Evolutionary conservation across 2,888 invertebrate species (phyloP), one percentile per base, ranked within the genome.

Genomic region (Drosophila neutralis): DNA sequence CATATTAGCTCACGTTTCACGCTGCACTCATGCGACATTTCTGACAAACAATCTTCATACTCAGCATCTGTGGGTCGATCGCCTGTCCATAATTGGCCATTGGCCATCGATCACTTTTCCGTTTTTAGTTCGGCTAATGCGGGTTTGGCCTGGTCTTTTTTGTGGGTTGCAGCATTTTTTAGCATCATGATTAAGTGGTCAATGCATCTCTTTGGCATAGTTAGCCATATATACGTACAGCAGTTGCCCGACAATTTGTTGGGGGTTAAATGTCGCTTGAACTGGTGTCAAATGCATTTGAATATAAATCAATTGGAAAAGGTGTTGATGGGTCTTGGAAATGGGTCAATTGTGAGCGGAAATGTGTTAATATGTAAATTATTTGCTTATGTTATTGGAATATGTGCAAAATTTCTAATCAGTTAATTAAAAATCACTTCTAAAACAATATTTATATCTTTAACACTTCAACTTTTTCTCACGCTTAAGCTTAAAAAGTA

Each of bases 1-100:
- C 69, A 65, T 63, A 58, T 48, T 68, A 58, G 80, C 69, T 78
- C 52, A 78, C 68, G 76, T 63, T 81, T 73, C 69, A 58, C 69
- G 62, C 69, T 60, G 64, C 75, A 87, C 81, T 89, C 76, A 81
- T 72, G 69, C 73, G 87, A 83, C 89, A 83, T 66, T 87, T 84
- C 83, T 72, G 83, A 87, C 89, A 84, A 89, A 81, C 87, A 72
- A 70, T 83, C 69, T 80, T 65, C 38, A 60, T 53, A 53, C 40
- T 29, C 42, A 31, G 62, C 66, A 56, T 52, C 57, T 69, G 69
- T 75, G 69, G 82, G 69, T 67, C 69, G 76, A 56, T 62, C 45
- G 60, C 57, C 75, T 48, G 60, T 18, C 76, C 65, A 71, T 65
- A 76, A 76, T 76, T 70, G 76, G 76, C 65, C 58, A 57, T 64